Percentiles rank a stretch among this genome's conserved stretches.
phyloP scores from a whole-genome alignment of 2,888 invertebrate species.

The Apodemia duryi region DNA sequence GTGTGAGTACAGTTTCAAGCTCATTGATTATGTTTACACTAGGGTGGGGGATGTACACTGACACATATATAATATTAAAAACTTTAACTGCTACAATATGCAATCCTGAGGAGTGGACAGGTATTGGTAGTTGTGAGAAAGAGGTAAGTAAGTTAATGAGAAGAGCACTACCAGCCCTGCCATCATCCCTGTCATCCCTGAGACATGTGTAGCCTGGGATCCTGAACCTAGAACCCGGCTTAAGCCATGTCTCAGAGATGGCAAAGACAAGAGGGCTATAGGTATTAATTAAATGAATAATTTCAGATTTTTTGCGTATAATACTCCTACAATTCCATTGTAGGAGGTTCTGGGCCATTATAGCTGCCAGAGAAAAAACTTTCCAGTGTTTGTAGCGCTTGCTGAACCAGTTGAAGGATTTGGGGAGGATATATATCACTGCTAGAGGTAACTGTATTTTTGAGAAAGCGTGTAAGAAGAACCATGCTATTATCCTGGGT shows the following conservation, averaged over 20 bases:
- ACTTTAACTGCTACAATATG: background rate
- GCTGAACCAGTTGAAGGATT: background rate
- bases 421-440: background rate
- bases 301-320: background rate
- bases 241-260: background rate
- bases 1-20: background rate
- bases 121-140: background rate
- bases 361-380: background rate
- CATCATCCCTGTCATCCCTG: background rate
- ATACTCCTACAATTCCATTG: conserved; percentile 3
- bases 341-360: background rate
- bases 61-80: background rate
- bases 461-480: background rate
- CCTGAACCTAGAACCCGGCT: background rate
- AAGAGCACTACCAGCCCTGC: background rate
- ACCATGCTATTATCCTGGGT: background rate
- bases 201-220: background rate
- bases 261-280: background rate
- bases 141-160: background rate
- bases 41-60: background rate
- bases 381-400: background rate
- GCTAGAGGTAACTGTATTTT: background rate
- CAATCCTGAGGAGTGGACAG: background rate
- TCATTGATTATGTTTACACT: background rate
- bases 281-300: background rate